Percentiles rank a stretch among this genome's conserved stretches.
Conservation (phyloP, 2,888 invertebrate species). For the Macrosoma leucophasiata region DNA sequence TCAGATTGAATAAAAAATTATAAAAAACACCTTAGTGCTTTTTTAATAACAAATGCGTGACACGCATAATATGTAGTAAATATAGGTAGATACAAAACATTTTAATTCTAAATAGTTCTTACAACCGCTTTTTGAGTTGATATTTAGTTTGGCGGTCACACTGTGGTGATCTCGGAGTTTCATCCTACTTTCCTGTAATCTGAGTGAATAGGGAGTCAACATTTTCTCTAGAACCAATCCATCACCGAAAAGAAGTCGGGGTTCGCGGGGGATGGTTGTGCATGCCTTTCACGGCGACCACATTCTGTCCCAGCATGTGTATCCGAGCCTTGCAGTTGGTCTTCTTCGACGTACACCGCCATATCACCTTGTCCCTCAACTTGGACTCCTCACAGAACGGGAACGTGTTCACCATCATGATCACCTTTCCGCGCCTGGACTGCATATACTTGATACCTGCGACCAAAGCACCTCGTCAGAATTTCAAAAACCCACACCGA, state of each 20-base stretch:
- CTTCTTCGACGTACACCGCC: slow-evolving; percentile 73
- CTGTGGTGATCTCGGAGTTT: too few relatives aligned
- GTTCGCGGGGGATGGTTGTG: slow-evolving; percentile 70
- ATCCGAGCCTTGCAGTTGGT: slow-evolving; percentile 71
- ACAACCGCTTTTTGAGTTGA: too few relatives aligned
- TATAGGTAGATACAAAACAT: too few relatives aligned
- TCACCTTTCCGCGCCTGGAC: slow-evolving; percentile 69
- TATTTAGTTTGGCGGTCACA: too few relatives aligned
- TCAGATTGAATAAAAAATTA: too few relatives aligned
- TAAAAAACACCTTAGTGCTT: too few relatives aligned
- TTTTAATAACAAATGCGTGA: too few relatives aligned
- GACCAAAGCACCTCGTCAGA: slow-evolving; percentile 49
- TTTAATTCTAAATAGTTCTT: too few relatives aligned
- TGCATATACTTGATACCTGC: slow-evolving; percentile 71
- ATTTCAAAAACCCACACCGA: slow-evolving; percentile 14
- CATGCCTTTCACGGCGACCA: slow-evolving; percentile 70
- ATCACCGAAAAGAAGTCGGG: slow-evolving; percentile 39
- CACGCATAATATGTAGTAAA: too few relatives aligned
- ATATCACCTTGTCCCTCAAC: slow-evolving; percentile 68
- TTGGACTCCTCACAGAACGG: slow-evolving; percentile 73
- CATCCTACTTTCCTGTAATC: too few relatives aligned
- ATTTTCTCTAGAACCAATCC: slow-evolving; percentile 10
- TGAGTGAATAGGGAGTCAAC: too few relatives aligned
- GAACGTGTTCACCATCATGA: slow-evolving; percentile 74
- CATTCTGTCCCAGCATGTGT: slow-evolving; percentile 65